Evolutionary conservation across 2,797 vertebrate species (phyloP).

Genomic region (Smutsia gigantea): DNA sequence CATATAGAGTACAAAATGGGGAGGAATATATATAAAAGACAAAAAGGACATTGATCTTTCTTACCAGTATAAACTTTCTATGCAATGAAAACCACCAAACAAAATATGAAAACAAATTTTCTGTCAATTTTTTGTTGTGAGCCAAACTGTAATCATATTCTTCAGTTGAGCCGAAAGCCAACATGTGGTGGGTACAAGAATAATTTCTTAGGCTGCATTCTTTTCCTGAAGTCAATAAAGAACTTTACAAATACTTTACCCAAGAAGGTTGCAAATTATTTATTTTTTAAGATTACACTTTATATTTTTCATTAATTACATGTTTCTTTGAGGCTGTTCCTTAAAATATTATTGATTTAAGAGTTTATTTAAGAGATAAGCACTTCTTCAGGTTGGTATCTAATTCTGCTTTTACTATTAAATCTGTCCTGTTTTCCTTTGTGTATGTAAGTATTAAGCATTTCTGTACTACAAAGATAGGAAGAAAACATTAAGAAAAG

Average conservation of each 20-base stretch:
- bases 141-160: background rate
- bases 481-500: background rate
- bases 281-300: background rate
- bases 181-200: background rate
- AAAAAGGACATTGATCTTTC: background rate
- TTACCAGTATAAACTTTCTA: background rate
- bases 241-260: background rate
- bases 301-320: conserved; percentile 30
- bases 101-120: background rate
- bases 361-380: background rate
- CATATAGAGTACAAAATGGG: background rate
- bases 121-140: background rate
- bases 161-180: background rate
- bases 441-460: background rate
- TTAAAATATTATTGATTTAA: background rate
- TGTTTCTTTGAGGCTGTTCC: background rate
- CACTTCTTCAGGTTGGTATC: background rate
- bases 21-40: background rate
- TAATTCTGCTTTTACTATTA: background rate
- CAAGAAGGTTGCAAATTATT: background rate
- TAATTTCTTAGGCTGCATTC: background rate
- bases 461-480: background rate
- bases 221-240: background rate
- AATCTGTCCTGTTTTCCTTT: background rate
- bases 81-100: background rate